These are phyloP conservation scores for Drosophila testacea DNA, from an alignment of 2,888 invertebrate genomes.

Conservation along the genomic window DNA sequence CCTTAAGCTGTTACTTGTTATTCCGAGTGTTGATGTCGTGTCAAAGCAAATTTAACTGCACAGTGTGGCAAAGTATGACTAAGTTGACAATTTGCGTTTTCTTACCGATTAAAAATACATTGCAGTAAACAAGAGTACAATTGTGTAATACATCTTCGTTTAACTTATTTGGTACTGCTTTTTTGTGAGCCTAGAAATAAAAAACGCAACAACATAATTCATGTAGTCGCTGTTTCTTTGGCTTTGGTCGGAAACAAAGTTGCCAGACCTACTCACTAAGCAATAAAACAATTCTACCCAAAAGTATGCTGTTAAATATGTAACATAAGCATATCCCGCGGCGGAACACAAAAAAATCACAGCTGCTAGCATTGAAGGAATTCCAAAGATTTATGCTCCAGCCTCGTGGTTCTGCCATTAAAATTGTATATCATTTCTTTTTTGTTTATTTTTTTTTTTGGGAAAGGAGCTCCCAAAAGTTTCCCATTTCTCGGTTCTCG, in stretches of 20 bases:
- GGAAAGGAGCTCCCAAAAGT: constrained; percentile 19
- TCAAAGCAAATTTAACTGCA: constrained; percentile 10
- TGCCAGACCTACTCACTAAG: constrained; percentile 25
- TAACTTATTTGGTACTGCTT: neutral
- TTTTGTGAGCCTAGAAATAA: neutral
- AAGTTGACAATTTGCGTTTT: neutral
- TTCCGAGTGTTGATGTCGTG: neutral
- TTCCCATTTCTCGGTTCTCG: constrained; percentile 2
- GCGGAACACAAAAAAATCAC: constrained; percentile 41
- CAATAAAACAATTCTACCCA: constrained; percentile 51
- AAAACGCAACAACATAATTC: constrained; percentile 1
- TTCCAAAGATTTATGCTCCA: constrained; percentile 59
- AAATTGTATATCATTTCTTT: constrained; percentile 57
- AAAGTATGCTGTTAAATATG: constrained; percentile 50
- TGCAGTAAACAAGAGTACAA: neutral
- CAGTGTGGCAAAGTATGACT: constrained; percentile 24
- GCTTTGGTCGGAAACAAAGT: constrained; percentile 24
- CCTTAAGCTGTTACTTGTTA: constrained; percentile 1
- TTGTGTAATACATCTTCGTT: constrained; percentile 21
- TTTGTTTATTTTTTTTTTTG: constrained; percentile 17
- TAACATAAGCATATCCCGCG: constrained; percentile 38
- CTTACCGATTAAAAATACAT: constrained; percentile 13
- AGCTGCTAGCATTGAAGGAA: constrained; percentile 33
- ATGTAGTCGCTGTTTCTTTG: constrained; percentile 10
- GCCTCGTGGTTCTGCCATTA: constrained; percentile 36